These are phyloP conservation scores for Peromyscus aztecus DNA, from an alignment of 2,797 vertebrate genomes.

Conservation along the genomic window DNA sequence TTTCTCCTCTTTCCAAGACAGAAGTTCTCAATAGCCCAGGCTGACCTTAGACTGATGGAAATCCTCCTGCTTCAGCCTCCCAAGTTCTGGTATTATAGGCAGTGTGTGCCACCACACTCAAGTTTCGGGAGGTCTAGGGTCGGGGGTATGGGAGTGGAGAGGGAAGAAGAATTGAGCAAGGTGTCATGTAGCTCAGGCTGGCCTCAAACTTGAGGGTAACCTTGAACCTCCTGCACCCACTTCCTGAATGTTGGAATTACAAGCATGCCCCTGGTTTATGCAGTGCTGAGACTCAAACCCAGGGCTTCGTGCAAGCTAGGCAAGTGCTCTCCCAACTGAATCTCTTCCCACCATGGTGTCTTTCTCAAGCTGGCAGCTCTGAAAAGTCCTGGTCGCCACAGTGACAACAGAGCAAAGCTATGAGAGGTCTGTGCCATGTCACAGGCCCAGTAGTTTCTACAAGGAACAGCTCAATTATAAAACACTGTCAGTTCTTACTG, in stretches of 20 bases:
- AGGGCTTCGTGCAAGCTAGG: neutral
- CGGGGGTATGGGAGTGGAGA: neutral
- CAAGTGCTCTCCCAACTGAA: neutral
- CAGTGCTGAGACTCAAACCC: neutral
- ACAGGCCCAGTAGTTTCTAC: neutral
- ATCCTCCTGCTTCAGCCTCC: neutral
- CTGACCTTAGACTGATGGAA: neutral
- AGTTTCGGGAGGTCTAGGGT: neutral
- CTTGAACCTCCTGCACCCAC: neutral
- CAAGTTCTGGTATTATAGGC: neutral
- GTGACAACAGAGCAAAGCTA: neutral
- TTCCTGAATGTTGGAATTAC: neutral
- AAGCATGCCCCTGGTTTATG: neutral
- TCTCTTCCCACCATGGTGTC: neutral
- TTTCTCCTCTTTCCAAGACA: neutral
- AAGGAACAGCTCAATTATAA: neutral
- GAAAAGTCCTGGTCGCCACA: too few species aligned
- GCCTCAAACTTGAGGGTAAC: neutral
- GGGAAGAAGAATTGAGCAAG: neutral
- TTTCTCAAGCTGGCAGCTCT: neutral
- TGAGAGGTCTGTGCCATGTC: neutral
- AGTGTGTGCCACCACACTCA: neutral
- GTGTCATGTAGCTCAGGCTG: neutral
- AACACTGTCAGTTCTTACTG: neutral
- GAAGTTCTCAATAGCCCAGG: neutral